A percentile compares a stretch with the other conserved stretches of the same genome.
phyloP scores from a whole-genome alignment of 1,140 invertebrate genomes.

The Druon quercuslanigerum region DNA sequence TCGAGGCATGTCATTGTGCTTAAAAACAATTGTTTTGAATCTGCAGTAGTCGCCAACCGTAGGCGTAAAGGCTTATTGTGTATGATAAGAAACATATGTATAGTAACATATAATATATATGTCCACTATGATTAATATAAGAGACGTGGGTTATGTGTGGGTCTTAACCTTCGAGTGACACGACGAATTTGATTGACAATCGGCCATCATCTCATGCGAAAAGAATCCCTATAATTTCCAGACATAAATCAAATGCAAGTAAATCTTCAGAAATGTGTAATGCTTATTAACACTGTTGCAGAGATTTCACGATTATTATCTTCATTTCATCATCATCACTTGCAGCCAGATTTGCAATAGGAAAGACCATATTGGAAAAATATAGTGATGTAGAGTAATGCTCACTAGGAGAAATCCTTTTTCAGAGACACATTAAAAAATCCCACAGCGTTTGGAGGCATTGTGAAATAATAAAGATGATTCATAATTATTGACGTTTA shows the following conservation, averaged over 20 bases:
- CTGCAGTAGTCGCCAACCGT: conserved; percentile 1
- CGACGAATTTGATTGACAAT: conserved; percentile 10
- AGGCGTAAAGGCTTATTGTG: conserved; percentile 5
- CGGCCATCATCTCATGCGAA: not conserved
- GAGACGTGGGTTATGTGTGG: conserved; percentile 12
- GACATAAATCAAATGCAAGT: not conserved
- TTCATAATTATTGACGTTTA: conserved; percentile 16
- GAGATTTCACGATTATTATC: not conserved
- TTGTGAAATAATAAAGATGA: conserved; percentile 11
- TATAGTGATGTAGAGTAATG: not conserved
- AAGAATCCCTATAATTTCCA: not conserved
- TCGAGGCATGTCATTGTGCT: not conserved
- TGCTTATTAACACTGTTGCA: not conserved
- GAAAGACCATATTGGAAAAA: not conserved
- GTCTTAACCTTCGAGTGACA: conserved; percentile 7
- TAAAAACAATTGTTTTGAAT: not conserved
- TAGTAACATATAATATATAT: not conserved
- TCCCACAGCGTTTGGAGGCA: not conserved
- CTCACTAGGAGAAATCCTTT: not conserved
- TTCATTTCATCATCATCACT: conserved; percentile 1
- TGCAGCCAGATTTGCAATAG: not conserved
- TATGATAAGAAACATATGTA: not conserved
- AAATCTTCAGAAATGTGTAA: not conserved
- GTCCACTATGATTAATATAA: not conserved
- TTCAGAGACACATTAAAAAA: not conserved